These are phyloP conservation scores for Alouatta palliata DNA, from an alignment of 2,113 vertebrate genomes.

Conservation along the genomic window DNA sequence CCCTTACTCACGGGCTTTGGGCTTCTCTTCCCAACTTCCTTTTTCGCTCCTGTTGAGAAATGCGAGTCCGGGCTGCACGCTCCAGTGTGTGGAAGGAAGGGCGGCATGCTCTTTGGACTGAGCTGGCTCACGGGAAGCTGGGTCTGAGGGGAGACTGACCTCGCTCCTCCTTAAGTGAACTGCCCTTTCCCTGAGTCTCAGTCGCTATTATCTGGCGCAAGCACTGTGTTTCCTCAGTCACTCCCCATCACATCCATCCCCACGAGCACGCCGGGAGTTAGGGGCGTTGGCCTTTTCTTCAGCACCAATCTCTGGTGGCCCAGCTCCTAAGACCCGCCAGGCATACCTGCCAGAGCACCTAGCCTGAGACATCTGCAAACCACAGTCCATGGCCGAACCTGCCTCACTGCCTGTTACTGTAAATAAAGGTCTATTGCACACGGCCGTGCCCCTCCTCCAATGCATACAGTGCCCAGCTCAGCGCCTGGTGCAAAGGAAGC, in stretches of 20 bases:
- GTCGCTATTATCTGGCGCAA: not conserved
- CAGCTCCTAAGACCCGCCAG: not conserved
- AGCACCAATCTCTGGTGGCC: not conserved
- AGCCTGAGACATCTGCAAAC: not conserved
- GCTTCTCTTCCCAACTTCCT: not conserved
- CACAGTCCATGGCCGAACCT: too few species aligned
- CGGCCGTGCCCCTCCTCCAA: too few species aligned
- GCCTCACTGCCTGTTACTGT: too few species aligned
- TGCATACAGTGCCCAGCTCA: too few species aligned
- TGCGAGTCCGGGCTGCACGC: too few species aligned
- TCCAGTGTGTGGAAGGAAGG: not conserved
- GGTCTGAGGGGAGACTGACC: too few species aligned
- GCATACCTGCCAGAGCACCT: not conserved
- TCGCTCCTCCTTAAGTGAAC: too few species aligned
- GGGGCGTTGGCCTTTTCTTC: not conserved
- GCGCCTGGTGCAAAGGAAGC: too few species aligned
- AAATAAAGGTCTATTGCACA: too few species aligned
- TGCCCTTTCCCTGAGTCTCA: too few species aligned
- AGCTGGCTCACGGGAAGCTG: not conserved
- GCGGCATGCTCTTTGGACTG: fast-evolving
- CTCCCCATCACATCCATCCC: not conserved
- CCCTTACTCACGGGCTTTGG: not conserved
- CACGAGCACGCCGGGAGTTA: not conserved
- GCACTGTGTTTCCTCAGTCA: not conserved
- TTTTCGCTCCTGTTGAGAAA: not conserved